Percentiles rank a stretch among this genome's conserved stretches.
phyloP scores from a whole-genome alignment of 2,797 vertebrate genomes.

The Lacerta viridis region DNA sequence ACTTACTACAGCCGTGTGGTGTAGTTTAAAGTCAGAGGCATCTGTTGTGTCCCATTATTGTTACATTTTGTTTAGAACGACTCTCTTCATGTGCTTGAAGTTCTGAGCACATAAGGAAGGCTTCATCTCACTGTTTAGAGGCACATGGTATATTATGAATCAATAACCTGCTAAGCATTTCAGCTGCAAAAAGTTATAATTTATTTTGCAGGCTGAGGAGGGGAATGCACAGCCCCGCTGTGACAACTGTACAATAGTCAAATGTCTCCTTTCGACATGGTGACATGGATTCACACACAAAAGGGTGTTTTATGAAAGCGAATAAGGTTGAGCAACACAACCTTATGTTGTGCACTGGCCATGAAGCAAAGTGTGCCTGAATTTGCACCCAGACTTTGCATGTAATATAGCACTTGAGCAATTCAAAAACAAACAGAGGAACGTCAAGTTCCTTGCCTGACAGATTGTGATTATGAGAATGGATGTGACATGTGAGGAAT shows the following conservation, averaged over 20 bases:
- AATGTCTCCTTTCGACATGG: background rate
- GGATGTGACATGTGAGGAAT: background rate
- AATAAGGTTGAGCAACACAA: conserved; percentile 11
- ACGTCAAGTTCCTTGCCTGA: background rate
- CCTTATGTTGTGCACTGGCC: background rate
- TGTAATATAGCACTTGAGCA: background rate
- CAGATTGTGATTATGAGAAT: background rate
- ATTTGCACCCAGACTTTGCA: background rate
- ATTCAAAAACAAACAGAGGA: background rate
- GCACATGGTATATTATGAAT: conserved; percentile 15
- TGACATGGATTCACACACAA: conserved; percentile 22
- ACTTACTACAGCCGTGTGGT: background rate
- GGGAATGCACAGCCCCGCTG: background rate
- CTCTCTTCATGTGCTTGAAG: background rate
- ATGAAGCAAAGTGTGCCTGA: conserved; percentile 12
- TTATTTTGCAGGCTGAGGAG: background rate
- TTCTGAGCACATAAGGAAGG: background rate
- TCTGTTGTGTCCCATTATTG: background rate
- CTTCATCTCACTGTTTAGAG: background rate
- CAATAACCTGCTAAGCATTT: conserved; percentile 1
- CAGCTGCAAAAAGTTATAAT: conserved; percentile 26
- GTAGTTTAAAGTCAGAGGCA: background rate
- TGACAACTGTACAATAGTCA: background rate
- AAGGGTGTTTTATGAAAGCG: conserved; percentile 9
- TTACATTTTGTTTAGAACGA: background rate